phyloP scores from a whole-genome alignment of 2,888 invertebrate species.

The Ferrisia virgata region DNA sequence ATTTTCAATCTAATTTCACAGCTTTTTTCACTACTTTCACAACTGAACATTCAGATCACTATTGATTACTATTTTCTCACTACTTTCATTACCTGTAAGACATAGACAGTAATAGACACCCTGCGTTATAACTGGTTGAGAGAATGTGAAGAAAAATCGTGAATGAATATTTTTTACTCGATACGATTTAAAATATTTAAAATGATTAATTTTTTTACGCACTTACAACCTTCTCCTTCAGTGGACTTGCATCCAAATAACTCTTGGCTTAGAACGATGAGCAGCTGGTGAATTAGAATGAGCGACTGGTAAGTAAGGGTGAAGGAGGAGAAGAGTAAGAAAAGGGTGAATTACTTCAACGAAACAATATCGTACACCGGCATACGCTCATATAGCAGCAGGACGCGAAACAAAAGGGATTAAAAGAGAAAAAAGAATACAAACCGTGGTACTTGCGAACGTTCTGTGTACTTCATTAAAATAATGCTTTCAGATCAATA shows the following conservation, averaged over 20 bases:
- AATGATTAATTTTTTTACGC: background rate
- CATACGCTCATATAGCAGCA: background rate
- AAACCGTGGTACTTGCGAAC: background rate
- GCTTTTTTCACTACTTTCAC: too few relatives aligned
- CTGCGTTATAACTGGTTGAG: too few relatives aligned
- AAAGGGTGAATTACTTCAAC: background rate
- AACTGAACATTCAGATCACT: too few relatives aligned
- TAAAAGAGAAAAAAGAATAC: background rate
- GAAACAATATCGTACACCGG: background rate
- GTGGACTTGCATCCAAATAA: background rate
- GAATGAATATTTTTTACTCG: too few relatives aligned
- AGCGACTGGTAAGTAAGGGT: too few relatives aligned
- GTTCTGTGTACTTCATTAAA: slow-evolving; percentile 15
- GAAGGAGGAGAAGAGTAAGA: too few relatives aligned
- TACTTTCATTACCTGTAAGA: too few relatives aligned
- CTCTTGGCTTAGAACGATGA: slow-evolving; percentile 3
- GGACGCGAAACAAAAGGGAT: background rate
- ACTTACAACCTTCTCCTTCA: background rate
- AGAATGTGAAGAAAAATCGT: too few relatives aligned
- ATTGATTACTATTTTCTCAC: too few relatives aligned
- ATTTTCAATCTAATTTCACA: too few relatives aligned
- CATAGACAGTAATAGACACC: too few relatives aligned
- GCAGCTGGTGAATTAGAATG: background rate
- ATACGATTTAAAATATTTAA: background rate
- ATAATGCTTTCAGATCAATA: slow-evolving; percentile 25